Evolutionary conservation across 2,797 vertebrate genomes (phyloP).

Genomic region (Bradypus variegatus): DNA sequence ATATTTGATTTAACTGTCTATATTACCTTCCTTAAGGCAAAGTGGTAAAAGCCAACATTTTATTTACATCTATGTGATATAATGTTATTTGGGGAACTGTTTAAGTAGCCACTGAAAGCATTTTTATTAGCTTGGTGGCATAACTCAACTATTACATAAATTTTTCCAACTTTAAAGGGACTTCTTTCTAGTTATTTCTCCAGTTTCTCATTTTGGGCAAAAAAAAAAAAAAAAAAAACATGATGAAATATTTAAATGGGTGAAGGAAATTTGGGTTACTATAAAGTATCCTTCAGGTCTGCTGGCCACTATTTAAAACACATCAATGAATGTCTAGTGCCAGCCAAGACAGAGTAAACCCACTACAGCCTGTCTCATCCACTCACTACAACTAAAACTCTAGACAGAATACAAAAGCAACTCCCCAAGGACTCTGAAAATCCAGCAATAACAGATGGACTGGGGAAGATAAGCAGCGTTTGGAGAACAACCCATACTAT

Average conservation of each 20-base stretch:
- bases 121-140: constrained; percentile 44
- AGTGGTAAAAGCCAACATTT: constrained; percentile 60
- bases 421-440: neutral
- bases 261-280: neutral
- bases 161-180: constrained; percentile 38
- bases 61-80: constrained; percentile 61
- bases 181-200: neutral
- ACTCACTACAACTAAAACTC: neutral
- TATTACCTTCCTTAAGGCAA: constrained; percentile 49
- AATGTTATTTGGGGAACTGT: constrained; percentile 58
- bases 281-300: neutral
- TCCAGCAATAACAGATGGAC: neutral
- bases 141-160: constrained; percentile 43
- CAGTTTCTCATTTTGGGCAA: neutral
- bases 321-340: neutral
- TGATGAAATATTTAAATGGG: neutral
- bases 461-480: neutral
- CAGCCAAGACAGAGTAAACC: neutral
- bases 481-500: neutral
- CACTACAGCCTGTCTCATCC: neutral
- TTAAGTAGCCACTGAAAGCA: constrained; percentile 64
- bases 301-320: neutral
- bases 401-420: neutral
- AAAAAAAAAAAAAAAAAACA: neutral
- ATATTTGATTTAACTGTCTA: constrained; percentile 48